Evolutionary conservation across 1,140 invertebrate species (phyloP).

Genomic region (Drosophila orena): DNA sequence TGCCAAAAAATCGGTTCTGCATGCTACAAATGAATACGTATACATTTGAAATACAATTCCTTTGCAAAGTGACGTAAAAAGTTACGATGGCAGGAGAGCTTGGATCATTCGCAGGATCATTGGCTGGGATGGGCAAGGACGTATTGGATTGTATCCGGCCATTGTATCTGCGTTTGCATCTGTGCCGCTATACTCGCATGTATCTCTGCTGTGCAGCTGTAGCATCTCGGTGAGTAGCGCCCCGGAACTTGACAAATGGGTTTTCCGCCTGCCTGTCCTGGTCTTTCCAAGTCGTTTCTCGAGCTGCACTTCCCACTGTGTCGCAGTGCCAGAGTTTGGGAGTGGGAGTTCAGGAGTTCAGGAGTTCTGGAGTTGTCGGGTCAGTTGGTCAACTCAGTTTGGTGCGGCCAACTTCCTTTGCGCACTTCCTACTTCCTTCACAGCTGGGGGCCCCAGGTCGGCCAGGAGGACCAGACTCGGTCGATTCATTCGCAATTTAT

Average conservation of each 20-base stretch:
- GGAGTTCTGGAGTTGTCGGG: background rate
- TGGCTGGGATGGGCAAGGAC: slow-evolving; percentile 42
- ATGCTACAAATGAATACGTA: too few relatives aligned
- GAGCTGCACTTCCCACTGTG: slow-evolving; percentile 61
- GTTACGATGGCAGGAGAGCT: slow-evolving; percentile 31
- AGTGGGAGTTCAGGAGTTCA: too few relatives aligned
- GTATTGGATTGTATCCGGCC: background rate
- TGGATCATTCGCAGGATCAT: slow-evolving; percentile 61
- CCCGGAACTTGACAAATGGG: slow-evolving; percentile 74
- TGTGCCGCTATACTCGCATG: background rate
- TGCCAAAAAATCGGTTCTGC: too few relatives aligned
- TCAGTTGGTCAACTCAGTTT: slow-evolving; percentile 31
- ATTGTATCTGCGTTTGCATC: slow-evolving; percentile 10
- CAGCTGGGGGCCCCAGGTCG: slow-evolving; percentile 47
- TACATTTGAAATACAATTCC: too few relatives aligned
- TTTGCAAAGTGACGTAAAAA: too few relatives aligned
- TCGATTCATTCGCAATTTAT: slow-evolving; percentile 79
- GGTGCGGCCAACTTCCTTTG: slow-evolving; percentile 54
- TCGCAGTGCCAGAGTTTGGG: slow-evolving; percentile 21
- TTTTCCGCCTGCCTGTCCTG: slow-evolving; percentile 34
- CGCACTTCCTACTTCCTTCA: slow-evolving; percentile 74
- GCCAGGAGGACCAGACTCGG: background rate
- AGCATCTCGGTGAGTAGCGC: slow-evolving; percentile 53
- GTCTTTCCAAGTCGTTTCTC: slow-evolving; percentile 15
- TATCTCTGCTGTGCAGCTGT: slow-evolving; percentile 39